Base-by-base conservation (phyloP, 2,888 invertebrate species). In the Lysandra bellargus region DNA sequence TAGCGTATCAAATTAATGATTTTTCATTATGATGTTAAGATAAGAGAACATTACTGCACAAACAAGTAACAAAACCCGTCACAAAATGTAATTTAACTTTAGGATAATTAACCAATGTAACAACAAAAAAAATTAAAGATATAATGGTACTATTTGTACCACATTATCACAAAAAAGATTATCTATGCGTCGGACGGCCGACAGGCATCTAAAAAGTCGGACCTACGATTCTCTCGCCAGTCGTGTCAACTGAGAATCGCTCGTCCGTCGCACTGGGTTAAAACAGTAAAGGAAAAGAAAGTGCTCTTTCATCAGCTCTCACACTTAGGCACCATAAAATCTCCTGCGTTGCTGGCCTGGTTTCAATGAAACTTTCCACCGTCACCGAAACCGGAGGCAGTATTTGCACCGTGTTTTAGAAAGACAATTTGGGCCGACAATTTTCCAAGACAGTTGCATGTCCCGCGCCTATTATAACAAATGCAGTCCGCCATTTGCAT, bases 401-500 rank as follows among this genome's bases (percentile, higher is more conserved):
- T 64, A 64, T 30, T 30, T 64, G 9, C 17, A 6, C 64, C 9
- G 30, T 30, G 23, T 30, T 33, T 69, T 33, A 33, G 14, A 4
- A 33, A 33, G 69, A 33, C 69, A 17, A 69, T 37, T 69, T 12
- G 69, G 17, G 33, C 69, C 14, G 33, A 4, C 69, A 12, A 33
- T 69, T 69, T 69, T 6, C 33, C 33, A 33, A 30, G 44, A 17
- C 44, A 17, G 12, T 69, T 74, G 78, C 72, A 69, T 73, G 73
- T 60, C 57, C 60, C 40, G 60, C 14, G 73, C 78, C 60, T 73
- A 60, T 74, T 40, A 57, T 60, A 57, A 73, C 73, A 6, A 78
- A 30, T 73, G 69, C 69, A 79, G 9, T 78, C 23, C 61, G 23
- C 37, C 37, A 87, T 88, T 88, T 86, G 85, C 88, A 85, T 85